A percentile compares a stretch with the other conserved stretches of the same genome.
These are phyloP conservation scores for Holcopasites calliopsidis DNA, from an alignment of 1,140 invertebrate genomes.

Conservation along the genomic window DNA sequence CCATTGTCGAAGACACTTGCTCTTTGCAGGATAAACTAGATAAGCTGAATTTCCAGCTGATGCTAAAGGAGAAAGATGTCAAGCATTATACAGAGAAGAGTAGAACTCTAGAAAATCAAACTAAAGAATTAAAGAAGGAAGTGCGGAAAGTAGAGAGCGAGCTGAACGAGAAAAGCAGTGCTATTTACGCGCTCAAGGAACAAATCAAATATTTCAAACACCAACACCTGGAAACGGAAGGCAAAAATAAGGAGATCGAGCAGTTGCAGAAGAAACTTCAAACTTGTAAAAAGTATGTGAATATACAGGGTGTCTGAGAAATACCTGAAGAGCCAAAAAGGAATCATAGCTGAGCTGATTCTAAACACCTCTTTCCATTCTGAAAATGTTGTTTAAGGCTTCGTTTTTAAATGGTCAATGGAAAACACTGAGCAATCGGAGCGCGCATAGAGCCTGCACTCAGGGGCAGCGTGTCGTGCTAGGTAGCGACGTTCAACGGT, in stretches of 20 bases:
- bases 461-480: too few relatives aligned
- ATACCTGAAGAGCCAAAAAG: too few relatives aligned
- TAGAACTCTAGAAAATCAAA: constrained; percentile 67
- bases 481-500: too few relatives aligned
- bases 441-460: too few relatives aligned
- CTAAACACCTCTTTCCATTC: neutral
- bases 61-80: constrained; percentile 75
- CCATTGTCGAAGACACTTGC: constrained; percentile 55
- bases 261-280: constrained; percentile 80
- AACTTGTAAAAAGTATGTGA: constrained; percentile 62
- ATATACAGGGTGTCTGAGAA: too few relatives aligned
- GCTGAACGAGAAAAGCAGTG: constrained; percentile 74
- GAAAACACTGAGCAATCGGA: too few relatives aligned
- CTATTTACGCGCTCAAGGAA: constrained; percentile 79
- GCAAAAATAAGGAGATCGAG: constrained; percentile 78
- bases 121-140: constrained; percentile 72
- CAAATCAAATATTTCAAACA: constrained; percentile 79
- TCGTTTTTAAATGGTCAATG: too few relatives aligned
- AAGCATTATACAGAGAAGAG: constrained; percentile 63
- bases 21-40: constrained; percentile 78
- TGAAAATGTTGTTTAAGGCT: neutral
- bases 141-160: constrained; percentile 77
- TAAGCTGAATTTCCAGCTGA: constrained; percentile 74
- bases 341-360: too few relatives aligned
- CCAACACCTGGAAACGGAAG: constrained; percentile 76